Evolutionary conservation across 2,888 invertebrate genomes (phyloP).

Genomic region (Dryomyza anilis): DNA sequence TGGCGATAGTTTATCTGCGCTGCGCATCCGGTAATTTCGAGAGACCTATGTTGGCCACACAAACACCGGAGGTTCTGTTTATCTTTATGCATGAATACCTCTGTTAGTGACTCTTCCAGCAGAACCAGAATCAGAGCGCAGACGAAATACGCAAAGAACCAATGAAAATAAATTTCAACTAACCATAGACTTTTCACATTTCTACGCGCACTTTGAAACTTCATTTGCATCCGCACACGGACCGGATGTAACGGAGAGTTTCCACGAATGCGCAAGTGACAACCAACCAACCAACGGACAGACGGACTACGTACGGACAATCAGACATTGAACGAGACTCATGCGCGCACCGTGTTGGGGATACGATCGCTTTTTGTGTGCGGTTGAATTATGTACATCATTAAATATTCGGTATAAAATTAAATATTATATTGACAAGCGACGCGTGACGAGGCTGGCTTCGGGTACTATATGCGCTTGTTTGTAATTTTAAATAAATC

Average conservation of each 20-base stretch:
- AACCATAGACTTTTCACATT: not conserved
- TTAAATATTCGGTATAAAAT: conserved; percentile 2
- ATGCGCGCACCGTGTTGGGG: not conserved
- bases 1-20: not conserved
- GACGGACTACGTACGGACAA: not conserved
- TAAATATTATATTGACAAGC: conserved; percentile 24
- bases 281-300: not conserved
- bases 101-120: too few species aligned
- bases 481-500: too few species aligned
- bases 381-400: conserved; percentile 3
- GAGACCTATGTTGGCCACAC: too few species aligned
- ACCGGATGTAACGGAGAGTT: conserved; percentile 36
- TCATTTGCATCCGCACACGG: conserved; percentile 29
- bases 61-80: too few species aligned
- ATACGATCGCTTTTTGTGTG: not conserved
- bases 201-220: conserved; percentile 16
- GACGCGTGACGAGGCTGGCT: conserved; percentile 31
- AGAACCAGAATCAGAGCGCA: not conserved
- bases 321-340: not conserved
- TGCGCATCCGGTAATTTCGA: too few species aligned
- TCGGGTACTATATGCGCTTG: not conserved
- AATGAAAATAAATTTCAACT: not conserved
- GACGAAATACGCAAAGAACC: conserved; percentile 9
- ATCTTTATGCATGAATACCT: too few species aligned
- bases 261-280: conserved; percentile 23